phyloP scores from a whole-genome alignment of 1,140 invertebrate genomes.

The Hermatobates lingyangjiaoensis region DNA sequence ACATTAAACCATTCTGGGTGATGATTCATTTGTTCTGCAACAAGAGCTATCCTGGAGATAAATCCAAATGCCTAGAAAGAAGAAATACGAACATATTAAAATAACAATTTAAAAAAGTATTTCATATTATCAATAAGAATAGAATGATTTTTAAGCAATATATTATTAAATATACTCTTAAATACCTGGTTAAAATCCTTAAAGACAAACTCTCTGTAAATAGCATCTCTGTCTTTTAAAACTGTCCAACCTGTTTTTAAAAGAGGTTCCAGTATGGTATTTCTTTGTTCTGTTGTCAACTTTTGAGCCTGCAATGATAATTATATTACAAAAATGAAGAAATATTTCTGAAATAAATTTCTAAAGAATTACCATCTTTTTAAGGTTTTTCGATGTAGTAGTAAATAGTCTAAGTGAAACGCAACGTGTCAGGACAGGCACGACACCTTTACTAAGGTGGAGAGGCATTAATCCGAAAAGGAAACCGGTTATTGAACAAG shows the following conservation, averaged over 20 bases:
- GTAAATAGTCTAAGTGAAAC: no score
- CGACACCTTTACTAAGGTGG: no score
- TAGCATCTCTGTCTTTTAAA: constrained; percentile 74
- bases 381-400: no score
- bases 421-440: no score
- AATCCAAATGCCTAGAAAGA: constrained; percentile 76
- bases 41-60: constrained; percentile 79
- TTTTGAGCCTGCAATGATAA: background rate
- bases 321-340: background rate
- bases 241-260: constrained; percentile 53
- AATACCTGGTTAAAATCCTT: background rate
- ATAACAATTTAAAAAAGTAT: constrained; percentile 1
- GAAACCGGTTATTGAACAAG: no score
- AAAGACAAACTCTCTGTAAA: constrained; percentile 23
- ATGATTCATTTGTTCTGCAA: constrained; percentile 97
- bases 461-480: no score
- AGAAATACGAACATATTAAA: constrained; percentile 14
- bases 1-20: constrained; percentile 99
- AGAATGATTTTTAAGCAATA: no score
- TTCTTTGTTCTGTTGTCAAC: constrained; percentile 42
- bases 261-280: constrained; percentile 41
- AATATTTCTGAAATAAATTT: no score
- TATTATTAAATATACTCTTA: no score
- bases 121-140: constrained; percentile 6
- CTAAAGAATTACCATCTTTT: no score